Evolutionary conservation across 2,113 vertebrate genomes (phyloP), one percentile per base, ranked within the genome.

Genomic region (Pheucticus melanocephalus): DNA sequence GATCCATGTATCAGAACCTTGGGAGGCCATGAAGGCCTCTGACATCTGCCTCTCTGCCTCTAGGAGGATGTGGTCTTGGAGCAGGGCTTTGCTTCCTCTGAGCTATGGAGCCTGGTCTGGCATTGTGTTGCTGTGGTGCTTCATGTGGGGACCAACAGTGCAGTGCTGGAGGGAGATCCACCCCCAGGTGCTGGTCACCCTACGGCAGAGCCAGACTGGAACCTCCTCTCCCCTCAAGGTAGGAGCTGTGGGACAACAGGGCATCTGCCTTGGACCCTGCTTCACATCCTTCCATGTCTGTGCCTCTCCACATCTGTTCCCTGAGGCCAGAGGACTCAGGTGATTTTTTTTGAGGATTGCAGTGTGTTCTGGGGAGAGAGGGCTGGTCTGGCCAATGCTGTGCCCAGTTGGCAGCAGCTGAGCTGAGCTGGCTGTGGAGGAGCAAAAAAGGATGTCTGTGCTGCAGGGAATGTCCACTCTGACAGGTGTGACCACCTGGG

Each of bases 181-280:
- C 13, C 78, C 7, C 53, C 75, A 9, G 78, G 44, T 6, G 50
- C 78, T 39, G 76, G 71, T 51, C 57, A 84, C 50, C 39, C 68
- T 45, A 25, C 2, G 15, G 80, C 69, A 79, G 92, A 96, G 37
- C 98, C 98, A 15, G 97, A 98, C 73, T 98, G 98, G 98, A 98
- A 92, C 2, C 95, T 98, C 56, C 95, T 98, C 42, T 98, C 98
- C 33, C 98, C 98, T 56, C 97, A 96, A 90, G 98, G 98, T 98
- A 98, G 63, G 84, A 88, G 71, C 69, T 92, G 60, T 0, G 0
- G 31, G 69, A 40, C 1, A 7, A 59, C 60, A 78, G 44, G 44
- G 35, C 15, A 44, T 48, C 44, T 72, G 18, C 15, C 17, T 28
- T 48, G 25, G 27, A 48, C 45, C 18, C 20, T 84, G 37, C 61